Evolutionary conservation across 2,797 vertebrate species (phyloP).

Genomic region (Gallinago solitaria): DNA sequence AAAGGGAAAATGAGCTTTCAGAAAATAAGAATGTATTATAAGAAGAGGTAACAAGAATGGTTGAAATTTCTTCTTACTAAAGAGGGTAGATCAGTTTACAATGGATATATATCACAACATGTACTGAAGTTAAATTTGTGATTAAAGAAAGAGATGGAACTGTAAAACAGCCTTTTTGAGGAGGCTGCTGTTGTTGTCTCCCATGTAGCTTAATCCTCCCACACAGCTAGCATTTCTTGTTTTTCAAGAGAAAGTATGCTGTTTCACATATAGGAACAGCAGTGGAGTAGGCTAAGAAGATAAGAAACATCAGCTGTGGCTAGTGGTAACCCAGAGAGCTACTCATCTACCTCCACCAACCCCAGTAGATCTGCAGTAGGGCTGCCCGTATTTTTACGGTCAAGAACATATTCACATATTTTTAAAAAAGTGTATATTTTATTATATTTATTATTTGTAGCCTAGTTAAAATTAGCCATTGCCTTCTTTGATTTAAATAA

Average conservation of each 20-base stretch:
- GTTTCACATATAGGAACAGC: not conserved
- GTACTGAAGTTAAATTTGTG: not conserved
- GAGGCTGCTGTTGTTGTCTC: not conserved
- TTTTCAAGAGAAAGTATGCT: not conserved
- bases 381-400: not conserved
- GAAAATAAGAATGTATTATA: not conserved
- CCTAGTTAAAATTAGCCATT: not conserved
- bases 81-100: not conserved
- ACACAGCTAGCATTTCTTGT: not conserved
- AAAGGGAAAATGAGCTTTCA: not conserved
- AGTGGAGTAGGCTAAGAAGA: not conserved
- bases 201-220: not conserved
- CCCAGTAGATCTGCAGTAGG: not conserved
- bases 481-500: not conserved
- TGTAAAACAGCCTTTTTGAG: not conserved
- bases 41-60: not conserved
- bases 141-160: not conserved
- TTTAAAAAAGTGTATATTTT: not conserved
- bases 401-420: not conserved
- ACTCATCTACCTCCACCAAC: not conserved
- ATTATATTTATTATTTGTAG: not conserved
- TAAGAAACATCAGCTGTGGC: not conserved
- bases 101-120: not conserved
- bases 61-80: not conserved
- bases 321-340: not conserved